phyloP scores from a whole-genome alignment of 2,113 vertebrate species.

The Carassius carassius region DNA sequence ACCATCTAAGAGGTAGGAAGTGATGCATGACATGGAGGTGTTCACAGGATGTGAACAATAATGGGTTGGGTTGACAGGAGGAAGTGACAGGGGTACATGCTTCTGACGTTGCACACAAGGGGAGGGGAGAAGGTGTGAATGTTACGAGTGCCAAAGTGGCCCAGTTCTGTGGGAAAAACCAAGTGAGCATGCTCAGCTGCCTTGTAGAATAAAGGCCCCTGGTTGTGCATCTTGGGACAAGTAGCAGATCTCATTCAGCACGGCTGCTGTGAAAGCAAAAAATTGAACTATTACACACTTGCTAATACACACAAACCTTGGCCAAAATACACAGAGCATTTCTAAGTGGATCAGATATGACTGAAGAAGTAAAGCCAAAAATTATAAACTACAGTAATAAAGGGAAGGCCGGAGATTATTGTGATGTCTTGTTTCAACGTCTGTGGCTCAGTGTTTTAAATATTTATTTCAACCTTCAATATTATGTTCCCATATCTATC shows the following conservation, averaged over 20 bases:
- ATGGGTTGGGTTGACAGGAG: slow-evolving; percentile 14
- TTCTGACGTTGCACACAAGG: slow-evolving; percentile 64
- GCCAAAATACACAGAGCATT: slow-evolving; percentile 7
- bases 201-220: slow-evolving; percentile 62
- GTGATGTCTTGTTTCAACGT: too few relatives aligned
- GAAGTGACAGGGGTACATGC: slow-evolving; percentile 34
- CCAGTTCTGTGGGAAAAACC: slow-evolving; percentile 73
- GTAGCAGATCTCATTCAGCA: slow-evolving; percentile 53
- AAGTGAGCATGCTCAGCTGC: slow-evolving; percentile 69
- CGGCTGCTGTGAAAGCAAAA: slow-evolving; percentile 58
- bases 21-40: slow-evolving; percentile 51
- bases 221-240: slow-evolving; percentile 59
- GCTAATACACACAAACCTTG: background rate
- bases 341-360: background rate
- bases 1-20: slow-evolving; percentile 11
- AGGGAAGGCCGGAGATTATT: too few relatives aligned
- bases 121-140: slow-evolving; percentile 43
- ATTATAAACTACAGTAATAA: background rate
- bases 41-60: slow-evolving; percentile 38
- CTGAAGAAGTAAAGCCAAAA: background rate
- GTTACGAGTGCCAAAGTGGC: background rate
- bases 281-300: slow-evolving; percentile 44
- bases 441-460: background rate
- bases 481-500: background rate
- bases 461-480: background rate